Base-by-base conservation (phyloP, 2,888 invertebrate species). In the Chymomyza fuscimana region DNA sequence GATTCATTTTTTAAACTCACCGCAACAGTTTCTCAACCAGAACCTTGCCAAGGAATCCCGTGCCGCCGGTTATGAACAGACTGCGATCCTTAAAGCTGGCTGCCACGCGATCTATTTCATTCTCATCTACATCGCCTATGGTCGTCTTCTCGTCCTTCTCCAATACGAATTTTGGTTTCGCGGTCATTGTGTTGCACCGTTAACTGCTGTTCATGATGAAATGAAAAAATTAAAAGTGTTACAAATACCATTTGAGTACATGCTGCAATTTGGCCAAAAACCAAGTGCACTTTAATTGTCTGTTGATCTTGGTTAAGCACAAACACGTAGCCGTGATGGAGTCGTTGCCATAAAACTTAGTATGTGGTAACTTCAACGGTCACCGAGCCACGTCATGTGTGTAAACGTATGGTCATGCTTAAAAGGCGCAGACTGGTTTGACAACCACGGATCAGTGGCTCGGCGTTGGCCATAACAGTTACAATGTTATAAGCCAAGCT, bases 1-100 rank as follows among this genome's bases (percentile, higher is more conserved):
- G 25, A n/a, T n/a, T n/a, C n/a, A 25, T 25, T 25, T 25, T 25
- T 32, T 7, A 32, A 7, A 73, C 78, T 75, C 78, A 92, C 92
- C 92, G 89, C 58, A 92, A 77, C 19, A 92, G 81, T 82, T 92
- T 92, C 77, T 92, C 92, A 36, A 92, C 89, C 50, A 92, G 81
- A 70, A 92, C 92, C 81, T 92, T 92, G 73, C 92, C 92, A 46
- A 92, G 81, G 73, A 92, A 92, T n/a, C 92, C 92, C 5, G 92
- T 91, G 67, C 92, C 92, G 36, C 92, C 92, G 46, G 92, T 92
- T 66, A 92, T 91, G 71, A 92, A 90, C 16, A 92, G 78, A 62
- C 87, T 87, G 65, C 90, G 90, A 25, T 89, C 91, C 65, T 87
- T 86, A 69, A 91, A 91, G 68, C 90, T 87, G 71, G 89, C 85